Base-by-base conservation (phyloP, 2,888 invertebrate species). In the Nomada fucata region DNA sequence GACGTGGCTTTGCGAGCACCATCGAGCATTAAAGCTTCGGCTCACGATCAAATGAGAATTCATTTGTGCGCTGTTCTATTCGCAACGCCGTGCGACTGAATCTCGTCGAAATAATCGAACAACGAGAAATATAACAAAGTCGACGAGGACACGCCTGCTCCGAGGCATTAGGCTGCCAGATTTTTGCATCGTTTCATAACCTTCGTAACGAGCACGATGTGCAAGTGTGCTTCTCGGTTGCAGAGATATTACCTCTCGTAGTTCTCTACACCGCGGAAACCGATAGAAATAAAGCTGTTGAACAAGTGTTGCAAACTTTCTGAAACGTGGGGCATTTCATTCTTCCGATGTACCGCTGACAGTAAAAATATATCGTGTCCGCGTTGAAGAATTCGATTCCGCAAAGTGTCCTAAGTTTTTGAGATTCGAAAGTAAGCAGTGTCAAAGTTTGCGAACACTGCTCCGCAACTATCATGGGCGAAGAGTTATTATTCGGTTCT, bases 1-100 rank as follows among this genome's bases (percentile, higher is more conserved):
- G 83, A 77, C 71, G 20, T 67, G 67, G 18, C 64, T 63, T 67
- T 23, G 29, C 29, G 20, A 23, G 61, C 42, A 68, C 63, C 5
- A 29, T 2, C 57, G 50, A 18, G 20, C n/a, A 23, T 64, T 55
- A 23, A n/a, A 60, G 15, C 47, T 10, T 42, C 20, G 42, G 63
- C 9, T 50, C 36, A 1, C 23, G 47, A 53, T 70, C 44, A 53
- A 50, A 52, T 44, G 65, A 23, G 53, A 72, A 65, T 44, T 63
- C 50, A 26, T 79, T 78, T 44, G 11, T 13, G 10, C 9, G 18
- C 9, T 11, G 11, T 23, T 55, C 26, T 44, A 44, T 68, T 57
- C 61, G 4, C 15, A 13, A 57, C 26, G 5, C 50, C 47, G 13
- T 53, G 9, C 42, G 20, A 29, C 5, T n/a, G n/a, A 60, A 26